phyloP scores from a whole-genome alignment of 1,140 invertebrate species.

The Fopius arisanus region DNA sequence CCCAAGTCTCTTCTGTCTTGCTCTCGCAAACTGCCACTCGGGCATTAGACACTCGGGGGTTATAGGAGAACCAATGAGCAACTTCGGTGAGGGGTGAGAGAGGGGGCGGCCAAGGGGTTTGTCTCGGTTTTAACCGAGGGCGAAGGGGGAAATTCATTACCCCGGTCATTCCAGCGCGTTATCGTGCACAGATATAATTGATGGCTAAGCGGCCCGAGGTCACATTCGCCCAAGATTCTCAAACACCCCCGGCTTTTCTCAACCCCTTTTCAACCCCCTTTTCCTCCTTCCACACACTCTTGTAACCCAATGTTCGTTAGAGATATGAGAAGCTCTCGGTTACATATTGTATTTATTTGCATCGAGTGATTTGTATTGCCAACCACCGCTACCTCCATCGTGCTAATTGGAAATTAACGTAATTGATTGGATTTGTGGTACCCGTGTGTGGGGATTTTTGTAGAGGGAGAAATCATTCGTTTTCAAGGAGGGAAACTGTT shows the following conservation, averaged over 20 bases:
- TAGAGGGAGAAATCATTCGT: no score
- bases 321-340: background rate
- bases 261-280: background rate
- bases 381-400: background rate
- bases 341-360: background rate
- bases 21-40: background rate
- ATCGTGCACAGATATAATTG: slow-evolving; percentile 52
- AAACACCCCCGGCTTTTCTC: slow-evolving; percentile 4
- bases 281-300: background rate
- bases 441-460: background rate
- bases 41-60: background rate
- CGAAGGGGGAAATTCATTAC: slow-evolving; percentile 51
- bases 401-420: slow-evolving; percentile 8
- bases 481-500: no score
- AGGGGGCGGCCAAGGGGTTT: background rate
- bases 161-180: slow-evolving; percentile 49
- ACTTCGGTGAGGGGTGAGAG: background rate
- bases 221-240: slow-evolving; percentile 33
- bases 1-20: background rate
- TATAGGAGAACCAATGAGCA: background rate
- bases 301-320: slow-evolving; percentile 10
- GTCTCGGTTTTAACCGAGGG: slow-evolving; percentile 6
- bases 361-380: background rate
- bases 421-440: background rate
- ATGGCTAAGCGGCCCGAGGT: slow-evolving; percentile 46